Base-by-base conservation (phyloP, 2,888 invertebrate species). In the Hipparchia semele region DNA sequence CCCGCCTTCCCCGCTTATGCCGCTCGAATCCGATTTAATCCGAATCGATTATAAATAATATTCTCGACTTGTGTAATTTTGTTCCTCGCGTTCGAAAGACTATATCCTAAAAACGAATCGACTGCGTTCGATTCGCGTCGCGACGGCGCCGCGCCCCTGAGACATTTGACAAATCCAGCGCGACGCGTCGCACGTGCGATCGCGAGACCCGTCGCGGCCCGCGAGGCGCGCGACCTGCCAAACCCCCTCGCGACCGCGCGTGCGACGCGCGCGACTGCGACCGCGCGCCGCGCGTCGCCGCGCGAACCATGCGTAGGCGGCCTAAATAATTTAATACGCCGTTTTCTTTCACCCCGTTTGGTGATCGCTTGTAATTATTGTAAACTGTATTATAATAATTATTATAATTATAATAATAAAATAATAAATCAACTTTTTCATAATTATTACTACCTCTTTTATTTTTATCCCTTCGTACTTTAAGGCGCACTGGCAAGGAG, bases 161-260 rank as follows among this genome's bases (percentile, higher is more conserved):
- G 78, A 79, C 79, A 23, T 77, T 77, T 70, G 46, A 8, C 45
- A 64, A 59, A 53, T 39, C 70, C 61, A 10, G 70, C 60, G 66
- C 72, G 72, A 72, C 61, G 49, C 68, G 70, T 54, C 66, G 45
- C 77, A 71, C 75, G 74, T 73, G 75, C 61, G 75, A 76, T 60
- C 46, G 45, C 67, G 75, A 71, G 77, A 61, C 62, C 74, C 56
- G 51, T 45, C 33, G 59, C 64, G 53, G 39, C 66, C 75, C 72
- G 66, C 62, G 97, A 90, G 97, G 97, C 80, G 46, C 98, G 96
- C 81, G 98, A 95, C 73, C 98, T 94, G 73, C 96, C 95, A 80
- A 98, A 94, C 13, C 7, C 23, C 58, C 58, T 58, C 58, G 58
- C 78, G 49, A 6, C 49, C 6, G 6, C 49, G 49, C 49, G 49